Evolutionary conservation across 2,113 vertebrate genomes (phyloP).

Genomic region (Pedionomus torquatus): DNA sequence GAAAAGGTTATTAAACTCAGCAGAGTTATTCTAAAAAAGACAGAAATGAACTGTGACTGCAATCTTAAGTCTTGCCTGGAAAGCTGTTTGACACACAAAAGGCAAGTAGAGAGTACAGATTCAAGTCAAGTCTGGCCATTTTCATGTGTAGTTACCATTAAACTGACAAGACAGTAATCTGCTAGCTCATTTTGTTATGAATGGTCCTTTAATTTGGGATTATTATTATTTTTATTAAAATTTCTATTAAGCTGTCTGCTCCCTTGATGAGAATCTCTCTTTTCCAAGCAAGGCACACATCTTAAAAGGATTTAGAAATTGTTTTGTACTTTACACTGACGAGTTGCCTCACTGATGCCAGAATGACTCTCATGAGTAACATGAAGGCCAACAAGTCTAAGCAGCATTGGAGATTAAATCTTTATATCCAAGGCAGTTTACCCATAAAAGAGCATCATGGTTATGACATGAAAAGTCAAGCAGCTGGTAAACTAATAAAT

Average conservation of each 20-base stretch:
- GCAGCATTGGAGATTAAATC: background rate
- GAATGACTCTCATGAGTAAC: background rate
- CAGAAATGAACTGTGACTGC: conserved; percentile 35
- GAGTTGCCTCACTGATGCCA: background rate
- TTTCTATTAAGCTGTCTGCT: background rate
- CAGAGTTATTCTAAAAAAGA: conserved; percentile 58
- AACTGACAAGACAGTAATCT: background rate
- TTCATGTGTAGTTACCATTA: background rate
- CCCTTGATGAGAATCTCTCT: background rate
- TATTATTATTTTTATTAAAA: background rate
- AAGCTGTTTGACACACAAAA: background rate
- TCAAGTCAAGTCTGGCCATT: background rate
- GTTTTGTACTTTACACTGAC: background rate
- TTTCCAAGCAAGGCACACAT: background rate
- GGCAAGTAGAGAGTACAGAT: background rate
- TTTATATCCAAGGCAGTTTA: background rate
- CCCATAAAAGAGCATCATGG: background rate
- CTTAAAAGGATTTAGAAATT: background rate
- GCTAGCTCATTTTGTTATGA: background rate
- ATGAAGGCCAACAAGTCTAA: background rate
- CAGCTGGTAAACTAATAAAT: background rate
- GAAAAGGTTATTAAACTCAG: conserved; percentile 68
- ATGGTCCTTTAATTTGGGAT: background rate
- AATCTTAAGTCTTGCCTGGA: background rate
- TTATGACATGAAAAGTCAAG: background rate